phyloP scores from a whole-genome alignment of 2,797 vertebrate genomes.

The Cichlasoma orientale region DNA sequence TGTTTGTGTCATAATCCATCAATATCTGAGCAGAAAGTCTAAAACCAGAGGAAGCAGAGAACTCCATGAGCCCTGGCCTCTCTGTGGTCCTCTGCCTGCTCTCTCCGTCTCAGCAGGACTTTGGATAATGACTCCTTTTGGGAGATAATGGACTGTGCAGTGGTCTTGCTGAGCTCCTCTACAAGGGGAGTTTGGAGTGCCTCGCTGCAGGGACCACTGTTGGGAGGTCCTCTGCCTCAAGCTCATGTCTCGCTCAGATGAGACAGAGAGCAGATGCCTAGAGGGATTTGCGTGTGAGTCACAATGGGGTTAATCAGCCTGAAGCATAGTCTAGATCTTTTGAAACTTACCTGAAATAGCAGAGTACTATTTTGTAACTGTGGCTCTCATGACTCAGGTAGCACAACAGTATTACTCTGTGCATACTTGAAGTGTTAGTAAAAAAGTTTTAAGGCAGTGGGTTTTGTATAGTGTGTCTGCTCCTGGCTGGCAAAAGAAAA shows the following conservation, averaged over 20 bases:
- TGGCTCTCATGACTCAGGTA: not conserved
- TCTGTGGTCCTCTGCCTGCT: conserved; percentile 25
- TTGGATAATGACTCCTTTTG: conserved; percentile 60
- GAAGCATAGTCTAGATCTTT: not conserved
- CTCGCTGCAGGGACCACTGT: conserved; percentile 5
- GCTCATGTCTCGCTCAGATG: not conserved
- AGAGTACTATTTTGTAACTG: not conserved
- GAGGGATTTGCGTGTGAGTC: not conserved
- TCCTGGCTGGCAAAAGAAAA: not conserved
- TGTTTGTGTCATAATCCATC: not conserved
- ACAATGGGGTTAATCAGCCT: not conserved
- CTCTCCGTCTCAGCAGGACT: conserved; percentile 37
- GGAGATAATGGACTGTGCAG: conserved; percentile 49
- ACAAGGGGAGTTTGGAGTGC: conserved; percentile 12
- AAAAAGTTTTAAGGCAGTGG: not conserved
- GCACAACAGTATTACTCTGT: not conserved
- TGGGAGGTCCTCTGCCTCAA: conserved; percentile 34
- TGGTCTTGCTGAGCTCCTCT: conserved; percentile 24
- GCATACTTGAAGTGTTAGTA: not conserved
- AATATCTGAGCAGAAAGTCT: conserved; percentile 5
- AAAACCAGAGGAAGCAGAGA: not conserved
- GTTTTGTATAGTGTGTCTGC: not conserved
- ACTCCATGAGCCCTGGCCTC: not conserved
- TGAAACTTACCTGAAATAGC: not conserved
- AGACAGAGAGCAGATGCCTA: not conserved